phyloP scores from a whole-genome alignment of 2,888 invertebrate species.

The Auanema freiburgensis region DNA sequence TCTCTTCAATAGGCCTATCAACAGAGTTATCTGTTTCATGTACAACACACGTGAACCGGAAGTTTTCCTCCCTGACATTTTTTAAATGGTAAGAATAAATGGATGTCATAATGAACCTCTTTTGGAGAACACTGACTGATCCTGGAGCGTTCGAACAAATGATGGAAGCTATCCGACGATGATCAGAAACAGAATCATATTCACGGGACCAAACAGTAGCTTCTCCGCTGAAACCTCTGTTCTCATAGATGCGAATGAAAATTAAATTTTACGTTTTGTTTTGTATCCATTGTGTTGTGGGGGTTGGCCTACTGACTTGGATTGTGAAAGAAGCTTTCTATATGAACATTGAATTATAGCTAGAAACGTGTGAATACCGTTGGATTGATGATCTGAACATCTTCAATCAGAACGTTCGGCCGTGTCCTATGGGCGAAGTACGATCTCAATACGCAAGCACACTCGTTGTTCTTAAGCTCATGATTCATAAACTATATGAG shows the following conservation, averaged over 20 bases:
- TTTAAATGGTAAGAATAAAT: constrained; percentile 9
- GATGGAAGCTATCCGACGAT: constrained; percentile 25
- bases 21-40: constrained; percentile 16
- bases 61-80: constrained; percentile 50
- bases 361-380: constrained; percentile 33
- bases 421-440: constrained; percentile 51
- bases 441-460: constrained; percentile 45
- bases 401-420: constrained; percentile 46
- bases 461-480: constrained; percentile 47
- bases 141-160: constrained; percentile 49
- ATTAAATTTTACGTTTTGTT: constrained; percentile 4
- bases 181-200: constrained; percentile 9
- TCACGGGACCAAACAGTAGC: neutral
- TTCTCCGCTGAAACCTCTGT: neutral
- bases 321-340: no score
- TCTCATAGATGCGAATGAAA: neutral
- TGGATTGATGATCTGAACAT: constrained; percentile 52
- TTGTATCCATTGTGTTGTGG: constrained; percentile 7
- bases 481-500: neutral
- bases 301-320: neutral
- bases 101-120: constrained; percentile 26
- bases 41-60: constrained; percentile 49
- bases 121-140: constrained; percentile 36
- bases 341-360: neutral
- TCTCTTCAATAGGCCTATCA: neutral